Percentiles rank a stretch among this genome's conserved stretches.
These are phyloP conservation scores for Gymnocypris eckloni DNA, from an alignment of 2,797 vertebrate species.

Conservation along the genomic window DNA sequence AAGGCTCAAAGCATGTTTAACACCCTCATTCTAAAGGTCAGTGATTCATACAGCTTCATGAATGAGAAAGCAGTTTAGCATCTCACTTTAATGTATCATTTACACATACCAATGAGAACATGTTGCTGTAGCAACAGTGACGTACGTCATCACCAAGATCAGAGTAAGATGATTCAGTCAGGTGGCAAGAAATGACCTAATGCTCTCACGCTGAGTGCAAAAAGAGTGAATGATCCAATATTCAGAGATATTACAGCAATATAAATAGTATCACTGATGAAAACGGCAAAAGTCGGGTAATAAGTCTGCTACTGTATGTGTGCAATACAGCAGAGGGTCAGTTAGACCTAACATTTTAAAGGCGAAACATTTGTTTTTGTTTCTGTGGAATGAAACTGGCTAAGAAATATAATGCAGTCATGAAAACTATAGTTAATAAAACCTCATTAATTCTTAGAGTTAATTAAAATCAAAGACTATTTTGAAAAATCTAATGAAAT, in stretches of 20 bases:
- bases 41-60: neutral
- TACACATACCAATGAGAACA: constrained; percentile 13
- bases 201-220: neutral
- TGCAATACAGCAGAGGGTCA: neutral
- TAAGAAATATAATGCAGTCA: neutral
- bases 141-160: constrained; percentile 63
- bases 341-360: neutral
- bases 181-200: constrained; percentile 10
- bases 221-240: neutral
- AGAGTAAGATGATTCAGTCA: constrained; percentile 18
- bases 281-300: neutral
- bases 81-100: constrained; percentile 4
- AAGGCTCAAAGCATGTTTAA: neutral
- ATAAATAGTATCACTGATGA: neutral
- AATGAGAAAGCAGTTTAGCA: neutral
- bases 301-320: neutral
- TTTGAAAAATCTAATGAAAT: neutral
- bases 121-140: constrained; percentile 76
- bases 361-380: neutral
- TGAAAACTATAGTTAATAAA: neutral
- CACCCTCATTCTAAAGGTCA: constrained; percentile 1
- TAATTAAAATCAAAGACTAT: neutral
- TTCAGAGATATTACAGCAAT: neutral
- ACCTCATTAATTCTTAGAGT: neutral
- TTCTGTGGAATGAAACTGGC: neutral